Conservation (phyloP, 2,113 vertebrate genomes). For the Ceyx cyanopectus region DNA sequence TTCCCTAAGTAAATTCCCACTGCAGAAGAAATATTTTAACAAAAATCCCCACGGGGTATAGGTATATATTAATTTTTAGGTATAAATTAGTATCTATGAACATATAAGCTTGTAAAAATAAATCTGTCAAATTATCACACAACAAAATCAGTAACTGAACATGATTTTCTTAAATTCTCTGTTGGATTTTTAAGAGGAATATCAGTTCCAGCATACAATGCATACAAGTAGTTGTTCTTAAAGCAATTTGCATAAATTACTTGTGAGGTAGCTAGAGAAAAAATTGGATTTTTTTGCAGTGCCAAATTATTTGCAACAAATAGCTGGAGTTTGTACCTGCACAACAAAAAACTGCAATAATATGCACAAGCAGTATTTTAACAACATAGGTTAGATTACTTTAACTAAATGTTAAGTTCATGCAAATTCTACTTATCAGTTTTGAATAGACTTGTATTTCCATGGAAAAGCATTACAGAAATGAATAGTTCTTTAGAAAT, state of each 20-base stretch:
- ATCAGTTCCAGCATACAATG: neutral
- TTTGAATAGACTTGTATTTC: neutral
- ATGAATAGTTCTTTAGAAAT: neutral
- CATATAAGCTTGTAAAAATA: neutral
- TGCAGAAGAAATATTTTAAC: constrained; percentile 2
- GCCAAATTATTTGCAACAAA: neutral
- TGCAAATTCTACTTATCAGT: neutral
- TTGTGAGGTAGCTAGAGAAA: neutral
- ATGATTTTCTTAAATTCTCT: neutral
- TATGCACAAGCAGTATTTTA: neutral
- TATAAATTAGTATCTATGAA: neutral
- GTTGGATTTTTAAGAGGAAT: constrained; percentile 6
- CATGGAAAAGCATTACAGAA: neutral
- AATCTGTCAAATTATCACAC: neutral
- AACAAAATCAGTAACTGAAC: neutral
- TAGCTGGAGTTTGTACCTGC: neutral
- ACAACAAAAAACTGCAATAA: neutral
- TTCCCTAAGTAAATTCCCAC: neutral
- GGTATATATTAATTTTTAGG: too few species aligned
- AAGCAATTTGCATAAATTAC: constrained; percentile 11
- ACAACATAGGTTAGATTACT: neutral
- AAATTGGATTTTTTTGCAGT: neutral
- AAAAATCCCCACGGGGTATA: neutral
- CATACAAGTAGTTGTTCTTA: neutral
- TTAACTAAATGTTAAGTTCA: neutral